Conservation (phyloP, 2,113 vertebrate genomes). For the Crotalus helleri region DNA sequence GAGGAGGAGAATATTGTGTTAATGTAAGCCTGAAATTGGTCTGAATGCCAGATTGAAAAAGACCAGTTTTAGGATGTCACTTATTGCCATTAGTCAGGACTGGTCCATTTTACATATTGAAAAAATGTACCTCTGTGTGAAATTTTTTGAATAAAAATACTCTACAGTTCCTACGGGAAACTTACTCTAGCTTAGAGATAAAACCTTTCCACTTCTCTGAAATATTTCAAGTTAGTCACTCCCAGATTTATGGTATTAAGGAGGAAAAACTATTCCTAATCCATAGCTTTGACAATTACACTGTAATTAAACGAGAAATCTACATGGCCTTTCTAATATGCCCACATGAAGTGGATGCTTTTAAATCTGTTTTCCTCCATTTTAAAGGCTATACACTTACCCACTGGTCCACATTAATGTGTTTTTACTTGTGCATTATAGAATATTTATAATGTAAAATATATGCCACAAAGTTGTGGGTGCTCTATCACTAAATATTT, state of each 20-base stretch:
- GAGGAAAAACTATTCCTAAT: not conserved
- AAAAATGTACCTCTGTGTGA: slow-evolving; percentile 11
- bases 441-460: too few species aligned
- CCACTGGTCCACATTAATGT: not conserved
- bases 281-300: not conserved
- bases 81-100: not conserved
- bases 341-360: not conserved
- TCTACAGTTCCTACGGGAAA: not conserved
- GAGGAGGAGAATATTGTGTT: slow-evolving; percentile 21
- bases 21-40: not conserved
- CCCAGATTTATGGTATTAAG: not conserved
- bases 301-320: not conserved
- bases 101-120: slow-evolving; percentile 24
- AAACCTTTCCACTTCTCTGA: slow-evolving; percentile 8
- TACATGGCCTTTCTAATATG: not conserved
- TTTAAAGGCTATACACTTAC: too few species aligned
- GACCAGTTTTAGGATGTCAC: slow-evolving; percentile 2
- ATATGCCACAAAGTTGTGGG: too few species aligned
- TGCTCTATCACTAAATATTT: too few species aligned
- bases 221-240: not conserved
- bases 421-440: too few species aligned
- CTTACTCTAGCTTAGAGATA: slow-evolving; percentile 26
- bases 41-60: slow-evolving; percentile 20
- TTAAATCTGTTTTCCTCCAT: not conserved
- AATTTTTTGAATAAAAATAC: not conserved